Conservation (phyloP, 2,888 invertebrate species). For the Ennomos erosarius region DNA sequence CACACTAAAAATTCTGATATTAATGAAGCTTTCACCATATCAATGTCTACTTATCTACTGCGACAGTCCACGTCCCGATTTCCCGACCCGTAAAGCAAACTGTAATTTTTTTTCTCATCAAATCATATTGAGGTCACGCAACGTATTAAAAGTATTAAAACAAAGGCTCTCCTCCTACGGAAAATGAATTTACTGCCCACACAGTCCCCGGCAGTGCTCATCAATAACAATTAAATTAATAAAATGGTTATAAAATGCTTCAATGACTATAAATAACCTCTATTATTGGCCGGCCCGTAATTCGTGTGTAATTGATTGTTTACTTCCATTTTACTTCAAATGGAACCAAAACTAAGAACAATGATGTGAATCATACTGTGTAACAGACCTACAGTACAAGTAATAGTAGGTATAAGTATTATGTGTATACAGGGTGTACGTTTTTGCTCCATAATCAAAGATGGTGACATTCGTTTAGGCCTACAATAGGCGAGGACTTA, state of each 20-base stretch:
- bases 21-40: no score
- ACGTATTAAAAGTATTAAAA: conserved; percentile 53
- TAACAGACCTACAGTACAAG: not conserved
- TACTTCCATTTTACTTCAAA: conserved; percentile 79
- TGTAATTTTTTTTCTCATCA: conserved; percentile 25
- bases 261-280: conserved; percentile 78
- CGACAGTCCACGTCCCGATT: not conserved
- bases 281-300: conserved; percentile 75
- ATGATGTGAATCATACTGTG: conserved; percentile 74
- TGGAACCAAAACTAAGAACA: conserved; percentile 72
- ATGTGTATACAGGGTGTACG: not conserved
- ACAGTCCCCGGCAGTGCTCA: conserved; percentile 64
- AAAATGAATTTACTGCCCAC: conserved; percentile 66
- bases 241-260: conserved; percentile 80
- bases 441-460: no score
- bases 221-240: conserved; percentile 80
- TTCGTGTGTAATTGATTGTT: conserved; percentile 80
- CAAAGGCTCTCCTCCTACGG: conserved; percentile 58
- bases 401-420: conserved; percentile 39
- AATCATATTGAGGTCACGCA: conserved; percentile 29
- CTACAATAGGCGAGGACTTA: no score
- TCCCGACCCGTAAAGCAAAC: conserved; percentile 7
- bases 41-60: no score
- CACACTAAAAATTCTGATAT: no score
- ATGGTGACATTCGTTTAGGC: no score